Evolutionary conservation across 1,140 invertebrate genomes (phyloP), one percentile per base, ranked within the genome.

Genomic region (Caenorhabditis brenneri): DNA sequence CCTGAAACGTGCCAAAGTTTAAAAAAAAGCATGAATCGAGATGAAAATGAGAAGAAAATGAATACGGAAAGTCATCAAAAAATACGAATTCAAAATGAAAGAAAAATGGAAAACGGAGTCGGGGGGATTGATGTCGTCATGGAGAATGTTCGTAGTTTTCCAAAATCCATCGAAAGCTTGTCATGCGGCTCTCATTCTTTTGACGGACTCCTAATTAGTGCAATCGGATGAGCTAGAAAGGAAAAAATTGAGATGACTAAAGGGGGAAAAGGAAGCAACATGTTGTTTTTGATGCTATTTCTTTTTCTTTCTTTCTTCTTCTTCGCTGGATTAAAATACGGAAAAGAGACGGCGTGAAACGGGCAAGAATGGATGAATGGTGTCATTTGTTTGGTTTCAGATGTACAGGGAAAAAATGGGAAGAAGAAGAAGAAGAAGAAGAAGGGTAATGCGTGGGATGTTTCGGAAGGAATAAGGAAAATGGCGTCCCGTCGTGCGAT

Each of bases 351-450:
- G n/a, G n/a, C n/a, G n/a, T n/a, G n/a, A n/a, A n/a, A n/a, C n/a
- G n/a, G n/a, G n/a, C n/a, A n/a, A n/a, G n/a, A 65, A 65, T 33
- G 22, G 19, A 65, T 65, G 60, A 65, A 65, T 65, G 33, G 31
- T 36, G 16, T 65, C 60, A 65, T 42, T 27, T 42, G n/a, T 74
- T 42, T 42, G 12, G 36, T 42, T 74, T 74, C 65, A 46, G 33
- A 74, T 74, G n/a, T 24, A 42, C n/a, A 24, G 19, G n/a, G n/a
- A 58, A 31, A 36, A n/a, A n/a, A n/a, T n/a, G 58, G 58, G 36
- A 51, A 51, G 19, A 6, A n/a, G 1, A 55, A 27, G 10, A 55
- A 27, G 10, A 55, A n/a, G 24, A 27, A 55, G 53, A 55, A 55
- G 53, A 0, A 27, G 27, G 24, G 3, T 42, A 19, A 46, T 42